Conservation (phyloP, 37 sponge, comb jelly and placozoan species). For the Oopsacas minuta region DNA sequence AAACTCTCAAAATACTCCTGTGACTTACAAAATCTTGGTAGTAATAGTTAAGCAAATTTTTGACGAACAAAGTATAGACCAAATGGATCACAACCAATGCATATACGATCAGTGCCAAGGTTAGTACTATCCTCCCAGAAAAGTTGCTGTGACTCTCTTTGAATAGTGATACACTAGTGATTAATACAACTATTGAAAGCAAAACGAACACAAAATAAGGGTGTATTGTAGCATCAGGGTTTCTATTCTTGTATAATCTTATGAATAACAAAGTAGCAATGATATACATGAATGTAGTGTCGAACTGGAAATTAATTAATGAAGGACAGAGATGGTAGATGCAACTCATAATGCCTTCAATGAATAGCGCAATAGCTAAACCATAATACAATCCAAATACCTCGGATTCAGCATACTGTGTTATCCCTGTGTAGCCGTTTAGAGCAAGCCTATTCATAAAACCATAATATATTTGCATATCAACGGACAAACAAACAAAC, state of each 20-base stretch:
- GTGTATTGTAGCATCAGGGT: background rate
- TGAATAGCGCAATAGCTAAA: background rate
- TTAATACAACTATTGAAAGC: background rate
- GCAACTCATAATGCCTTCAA: conserved; percentile 13
- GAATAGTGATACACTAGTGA: background rate
- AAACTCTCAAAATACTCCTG: background rate
- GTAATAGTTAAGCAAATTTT: background rate
- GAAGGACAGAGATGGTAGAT: conserved; percentile 32
- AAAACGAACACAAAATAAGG: background rate
- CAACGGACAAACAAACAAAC: too few relatives aligned
- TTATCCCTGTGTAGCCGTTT: too few relatives aligned
- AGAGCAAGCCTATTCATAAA: too few relatives aligned
- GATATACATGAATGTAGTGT: conserved; percentile 33
- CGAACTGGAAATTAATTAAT: conserved; percentile 29
- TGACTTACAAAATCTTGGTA: background rate
- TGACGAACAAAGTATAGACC: background rate
- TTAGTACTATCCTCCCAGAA: background rate
- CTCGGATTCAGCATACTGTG: too few relatives aligned
- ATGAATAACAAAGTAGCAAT: background rate
- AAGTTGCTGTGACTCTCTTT: too few relatives aligned
- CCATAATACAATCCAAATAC: background rate
- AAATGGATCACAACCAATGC: background rate
- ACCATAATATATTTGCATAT: too few relatives aligned
- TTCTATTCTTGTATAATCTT: background rate
- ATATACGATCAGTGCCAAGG: background rate